phyloP scores from a whole-genome alignment of 2,888 invertebrate species.

The Philereme vetulata region DNA sequence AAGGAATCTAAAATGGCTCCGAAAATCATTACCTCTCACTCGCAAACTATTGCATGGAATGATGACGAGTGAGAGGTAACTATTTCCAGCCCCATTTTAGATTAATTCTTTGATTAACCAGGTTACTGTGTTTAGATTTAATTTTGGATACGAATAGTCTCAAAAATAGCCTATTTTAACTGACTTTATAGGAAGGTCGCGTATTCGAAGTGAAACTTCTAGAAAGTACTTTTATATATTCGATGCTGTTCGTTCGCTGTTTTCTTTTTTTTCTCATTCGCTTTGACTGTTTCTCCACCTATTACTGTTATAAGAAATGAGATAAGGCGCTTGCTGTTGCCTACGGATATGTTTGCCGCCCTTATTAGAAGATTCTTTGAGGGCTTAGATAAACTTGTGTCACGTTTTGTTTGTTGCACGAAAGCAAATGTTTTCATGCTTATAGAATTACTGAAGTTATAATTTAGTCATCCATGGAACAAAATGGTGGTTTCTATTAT shows the following conservation, averaged over 20 bases:
- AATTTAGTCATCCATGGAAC: no score
- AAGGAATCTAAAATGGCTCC: no score
- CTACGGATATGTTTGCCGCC: constrained; percentile 28
- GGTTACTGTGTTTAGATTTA: no score
- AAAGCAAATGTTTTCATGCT: neutral
- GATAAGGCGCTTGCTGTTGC: constrained; percentile 35
- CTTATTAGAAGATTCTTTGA: constrained; percentile 25
- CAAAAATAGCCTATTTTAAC: no score
- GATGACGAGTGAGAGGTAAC: no score
- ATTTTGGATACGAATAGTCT: no score
- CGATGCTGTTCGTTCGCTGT: constrained; percentile 28
- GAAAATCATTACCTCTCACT: no score
- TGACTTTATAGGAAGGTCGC: neutral
- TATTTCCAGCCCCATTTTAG: no score
- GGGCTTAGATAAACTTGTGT: neutral
- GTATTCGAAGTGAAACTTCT: constrained; percentile 2
- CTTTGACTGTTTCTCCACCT: constrained; percentile 39
- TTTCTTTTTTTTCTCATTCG: constrained; percentile 29
- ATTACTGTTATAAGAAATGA: constrained; percentile 41
- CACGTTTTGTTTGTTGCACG: neutral
- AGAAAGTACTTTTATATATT: constrained; percentile 4
- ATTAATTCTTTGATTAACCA: no score
- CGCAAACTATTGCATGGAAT: no score
- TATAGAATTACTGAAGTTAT: no score
- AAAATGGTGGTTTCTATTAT: no score